Base-by-base conservation (phyloP, 2,888 invertebrate genomes). In the Dugesia japonica region DNA sequence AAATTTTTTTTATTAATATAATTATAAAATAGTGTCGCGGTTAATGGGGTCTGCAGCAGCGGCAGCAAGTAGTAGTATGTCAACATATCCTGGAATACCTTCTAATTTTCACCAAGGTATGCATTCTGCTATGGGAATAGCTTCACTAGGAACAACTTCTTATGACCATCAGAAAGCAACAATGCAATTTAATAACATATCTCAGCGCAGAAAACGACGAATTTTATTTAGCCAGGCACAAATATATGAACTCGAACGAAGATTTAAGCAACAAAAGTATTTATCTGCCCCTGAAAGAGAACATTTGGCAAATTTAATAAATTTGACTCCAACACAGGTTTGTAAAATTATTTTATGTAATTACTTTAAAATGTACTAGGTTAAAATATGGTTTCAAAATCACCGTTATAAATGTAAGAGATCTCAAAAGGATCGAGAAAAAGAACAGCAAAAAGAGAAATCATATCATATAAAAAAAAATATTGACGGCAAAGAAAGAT, bases 261-360 rank as follows among this genome's bases (percentile, higher is more conserved):
- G 95, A 86, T 95, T 95, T 87, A 93, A 94, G 86, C 94, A 94
- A 86, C 94, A 95, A 87, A 92, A 94, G 87, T 95, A 95, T 87
- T 89, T 95, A 82, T 94, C 94, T 79, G 95, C 94, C 26, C 95
- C 94, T 0, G 95, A 95, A 87, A 87, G 94, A 82, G 94, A 95
- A 86, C 94, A 94, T 85, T 89, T 95, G 83, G 94, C 94, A 73
- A 92, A 92, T 80, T 89, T 94, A 82, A 94, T 95, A 83, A 92
- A 94, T 86, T 88, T 95, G 81, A 93, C 94, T 79, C 94, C 94
- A 28, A 94, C 94, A 79, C 94, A 95, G 89, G 94, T 94, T 85
- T 87, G n/a, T n/a, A n/a, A n/a, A n/a, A n/a, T n/a, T n/a, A n/a
- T n/a, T n/a, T n/a, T n/a, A n/a, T n/a, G n/a, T n/a, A n/a, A n/a